phyloP scores from a whole-genome alignment of 2,797 vertebrate genomes.

The Pachyuromys duprasi region DNA sequence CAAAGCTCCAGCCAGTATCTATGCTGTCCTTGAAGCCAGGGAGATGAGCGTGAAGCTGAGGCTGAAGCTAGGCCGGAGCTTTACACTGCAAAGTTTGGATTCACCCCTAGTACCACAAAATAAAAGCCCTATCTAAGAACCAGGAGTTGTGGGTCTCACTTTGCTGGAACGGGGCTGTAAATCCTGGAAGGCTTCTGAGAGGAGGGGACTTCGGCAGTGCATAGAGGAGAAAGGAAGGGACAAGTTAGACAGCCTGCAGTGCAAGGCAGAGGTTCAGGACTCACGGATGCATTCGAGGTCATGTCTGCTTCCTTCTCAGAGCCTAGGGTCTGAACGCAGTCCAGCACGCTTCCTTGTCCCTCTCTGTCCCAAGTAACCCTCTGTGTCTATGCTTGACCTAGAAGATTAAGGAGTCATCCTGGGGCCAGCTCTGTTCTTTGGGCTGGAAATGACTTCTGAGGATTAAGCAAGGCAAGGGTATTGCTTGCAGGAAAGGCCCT shows the following conservation, averaged over 20 bases:
- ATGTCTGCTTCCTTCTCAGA: background rate
- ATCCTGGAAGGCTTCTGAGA: constrained; percentile 8
- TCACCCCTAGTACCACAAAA: background rate
- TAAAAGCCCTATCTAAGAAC: background rate
- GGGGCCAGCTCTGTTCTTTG: background rate
- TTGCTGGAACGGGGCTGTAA: background rate
- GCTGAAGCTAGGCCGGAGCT: background rate
- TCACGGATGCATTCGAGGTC: background rate
- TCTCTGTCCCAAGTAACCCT: background rate
- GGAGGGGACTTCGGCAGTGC: background rate
- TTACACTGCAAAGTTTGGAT: background rate
- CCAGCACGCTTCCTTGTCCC: background rate
- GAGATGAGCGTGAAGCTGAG: background rate
- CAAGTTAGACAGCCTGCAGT: background rate
- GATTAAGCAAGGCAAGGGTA: background rate
- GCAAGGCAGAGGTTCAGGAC: background rate
- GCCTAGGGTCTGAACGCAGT: background rate
- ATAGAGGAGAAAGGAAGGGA: background rate
- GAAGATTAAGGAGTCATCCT: background rate
- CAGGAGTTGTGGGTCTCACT: background rate
- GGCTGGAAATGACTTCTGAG: background rate
- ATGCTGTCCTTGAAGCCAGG: background rate
- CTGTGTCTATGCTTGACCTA: background rate
- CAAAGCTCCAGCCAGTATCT: background rate
- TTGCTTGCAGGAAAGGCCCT: background rate